Evolutionary conservation across 2,888 invertebrate genomes (phyloP), one percentile per base, ranked within the genome.

Genomic region (Dioctria linearis): DNA sequence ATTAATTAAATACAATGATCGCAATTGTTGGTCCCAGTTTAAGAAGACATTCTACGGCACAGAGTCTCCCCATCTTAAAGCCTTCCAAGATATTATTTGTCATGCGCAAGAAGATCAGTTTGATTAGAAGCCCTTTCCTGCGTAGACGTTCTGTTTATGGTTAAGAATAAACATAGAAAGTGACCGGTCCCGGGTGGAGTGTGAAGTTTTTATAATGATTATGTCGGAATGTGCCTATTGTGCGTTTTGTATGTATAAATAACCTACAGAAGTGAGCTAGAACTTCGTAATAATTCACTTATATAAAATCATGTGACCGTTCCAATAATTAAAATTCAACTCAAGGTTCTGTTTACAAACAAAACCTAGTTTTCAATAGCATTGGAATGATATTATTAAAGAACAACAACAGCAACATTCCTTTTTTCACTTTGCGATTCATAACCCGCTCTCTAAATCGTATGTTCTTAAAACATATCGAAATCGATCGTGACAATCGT

Each of bases 1-100:
- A 88, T 88, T 88, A 88, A 88, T 88, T 88, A 88, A 88, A 86
- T 85, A 87, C 88, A 88, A 88, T 87, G 86, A 87, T 86, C 86
- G 85, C 86, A 87, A 88, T 88, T 88, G 88, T 87, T 25, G 85
- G 84, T 78, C 11, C n/a, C 73, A 66, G 59, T 57, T 40, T 39
- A 51, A 67, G 57, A 78, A 80, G 66, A 57, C 76, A 49, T 39
- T 43, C 67, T 46, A 37, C 42, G 9, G 79, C 63, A 39, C 40
- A n/a, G 73, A 71, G 61, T 25, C 25, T 25, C 42, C 37, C 11
- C 40, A 61, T 67, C 61, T 69, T 67, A 66, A 25, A 51, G 13
- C 46, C 46, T 69, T 81, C 57, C 57, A 65, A n/a, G 40, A 66
- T 65, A 46, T 25, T 25, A 25, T 66, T 42, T 25, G 76, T 11